Conservation (phyloP, 2,113 vertebrate genomes). For the Mionectes macconnelli region DNA sequence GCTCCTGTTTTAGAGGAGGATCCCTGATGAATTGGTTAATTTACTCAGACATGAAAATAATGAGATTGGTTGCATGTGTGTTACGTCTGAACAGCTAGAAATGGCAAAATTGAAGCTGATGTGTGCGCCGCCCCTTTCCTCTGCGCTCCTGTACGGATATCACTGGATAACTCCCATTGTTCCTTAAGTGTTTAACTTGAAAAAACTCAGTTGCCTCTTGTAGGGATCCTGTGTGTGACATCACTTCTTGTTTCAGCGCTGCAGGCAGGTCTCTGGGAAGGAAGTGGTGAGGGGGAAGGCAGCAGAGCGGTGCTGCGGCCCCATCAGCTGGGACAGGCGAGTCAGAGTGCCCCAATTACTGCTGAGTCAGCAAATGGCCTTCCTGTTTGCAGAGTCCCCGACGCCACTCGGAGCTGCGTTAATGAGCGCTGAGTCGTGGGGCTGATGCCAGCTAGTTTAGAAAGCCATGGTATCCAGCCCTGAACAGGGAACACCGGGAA, state of each 20-base stretch:
- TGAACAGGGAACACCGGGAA: neutral
- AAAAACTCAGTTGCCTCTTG: neutral
- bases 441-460: slow-evolving; percentile 23
- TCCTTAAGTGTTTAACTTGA: neutral
- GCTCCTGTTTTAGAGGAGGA: neutral
- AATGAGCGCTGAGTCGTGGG: neutral
- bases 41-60: neutral
- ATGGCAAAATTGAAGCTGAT: neutral
- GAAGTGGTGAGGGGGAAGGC: slow-evolving; percentile 38
- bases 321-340: neutral
- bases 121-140: neutral
- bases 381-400: slow-evolving; percentile 24
- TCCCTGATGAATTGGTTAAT: neutral
- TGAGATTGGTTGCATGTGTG: neutral
- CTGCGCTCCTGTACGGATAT: neutral
- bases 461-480: neutral
- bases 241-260: slow-evolving; percentile 30
- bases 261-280: slow-evolving; percentile 35
- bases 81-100: neutral
- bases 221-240: slow-evolving; percentile 34
- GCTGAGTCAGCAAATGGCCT: slow-evolving; percentile 54
- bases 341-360: neutral
- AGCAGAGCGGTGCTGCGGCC: neutral
- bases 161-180: slow-evolving; percentile 26
- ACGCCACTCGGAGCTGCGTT: neutral